Evolutionary conservation across 1,140 invertebrate species (phyloP), one percentile per base, ranked within the genome.

Genomic region (Lethocerus indicus): DNA sequence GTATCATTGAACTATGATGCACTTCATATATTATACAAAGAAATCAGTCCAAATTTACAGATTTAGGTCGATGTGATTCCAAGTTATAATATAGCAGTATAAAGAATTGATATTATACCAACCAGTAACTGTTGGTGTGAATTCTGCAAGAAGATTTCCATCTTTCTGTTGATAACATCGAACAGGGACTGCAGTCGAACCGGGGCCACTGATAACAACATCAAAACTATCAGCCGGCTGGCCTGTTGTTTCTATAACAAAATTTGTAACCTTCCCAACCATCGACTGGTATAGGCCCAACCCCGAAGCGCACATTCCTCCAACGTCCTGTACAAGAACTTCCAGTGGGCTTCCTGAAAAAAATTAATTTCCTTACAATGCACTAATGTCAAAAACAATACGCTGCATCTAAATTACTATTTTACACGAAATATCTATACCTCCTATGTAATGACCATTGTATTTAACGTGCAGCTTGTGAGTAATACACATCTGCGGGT

Each of bases 121-220:
- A 76, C 75, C 79, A 12, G 82, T 73, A 55, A 78, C 78, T 56
- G 80, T 79, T 12, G 92, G 86, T 9, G 83, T 89, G 60, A 87
- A 95, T 65, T 96, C 90, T 0, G 88, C 90, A 59, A 93, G 74
- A 36, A 95, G 68, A 61, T 89, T 83, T 12, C 89, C 89, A 58
- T 93, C 90, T 63, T 93, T 88, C 53, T 93, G 93, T 63, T 93
- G 88, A 64, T 94, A 95, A 65, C 91, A 95, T 47, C 85, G 71
- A 1, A 96, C 90, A 0, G 91, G 89, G 21, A 98, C 74, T 0
- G 90, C 89, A 55, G 86, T 81, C 6, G 90, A 84, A 29, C 80
- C 83, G 0, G 93, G 89, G 13, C 92, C 85, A 0, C 78, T 70
- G 9, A 92, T 81, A 0, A 92, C 81, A 1, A 92, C 87, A 63